Evolutionary conservation across 2,797 vertebrate genomes (phyloP), one percentile per base, ranked within the genome.

Genomic region (Liparis tanakae): DNA sequence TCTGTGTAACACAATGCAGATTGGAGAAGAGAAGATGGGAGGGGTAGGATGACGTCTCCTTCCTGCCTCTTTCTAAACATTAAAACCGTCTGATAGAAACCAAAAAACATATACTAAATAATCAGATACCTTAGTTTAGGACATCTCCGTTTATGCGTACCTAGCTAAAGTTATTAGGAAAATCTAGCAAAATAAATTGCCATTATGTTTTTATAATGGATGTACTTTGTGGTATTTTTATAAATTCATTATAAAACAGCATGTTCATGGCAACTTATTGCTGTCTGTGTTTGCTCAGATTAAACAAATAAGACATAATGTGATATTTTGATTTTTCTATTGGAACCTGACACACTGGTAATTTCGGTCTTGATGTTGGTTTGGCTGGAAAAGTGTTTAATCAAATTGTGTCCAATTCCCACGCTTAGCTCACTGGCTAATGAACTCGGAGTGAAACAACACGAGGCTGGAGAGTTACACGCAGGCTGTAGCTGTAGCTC

Each of bases 1-100:
- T 82, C 9, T 66, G 51, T 77, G 79, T 76, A 72, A 81, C 64
- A 78, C 55, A 72, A 67, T 69, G 70, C 72, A 84, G 74, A 78
- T 62, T 60, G 33, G 53, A 67, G 59, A 15, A 33, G 46, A 64
- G 64, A 37, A 53, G 63, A 54, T 14, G 48, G 22, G 51, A 66
- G 67, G 46, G 18, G 7, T 50, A 72, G 73, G 60, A 62, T 50
- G 34, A 60, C 25, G 69, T 46, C 60, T 67, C 43, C 58, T 54
- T 34, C 15, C 22, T 6, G 7, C 54, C 18, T 75, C 36, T 15
- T n/a, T 77, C 41, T 17, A 67, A 58, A 75, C 51, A 72, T 34
- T 12, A 77, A 77, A 67, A 14, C 22, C 50, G 63, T 3, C 0
- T 6, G 6, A 72, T 14, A 48, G 43, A 65, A 69, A 73, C 64